These are phyloP conservation scores for Silurus aristotelis DNA, from an alignment of 2,797 vertebrate genomes.

Conservation along the genomic window DNA sequence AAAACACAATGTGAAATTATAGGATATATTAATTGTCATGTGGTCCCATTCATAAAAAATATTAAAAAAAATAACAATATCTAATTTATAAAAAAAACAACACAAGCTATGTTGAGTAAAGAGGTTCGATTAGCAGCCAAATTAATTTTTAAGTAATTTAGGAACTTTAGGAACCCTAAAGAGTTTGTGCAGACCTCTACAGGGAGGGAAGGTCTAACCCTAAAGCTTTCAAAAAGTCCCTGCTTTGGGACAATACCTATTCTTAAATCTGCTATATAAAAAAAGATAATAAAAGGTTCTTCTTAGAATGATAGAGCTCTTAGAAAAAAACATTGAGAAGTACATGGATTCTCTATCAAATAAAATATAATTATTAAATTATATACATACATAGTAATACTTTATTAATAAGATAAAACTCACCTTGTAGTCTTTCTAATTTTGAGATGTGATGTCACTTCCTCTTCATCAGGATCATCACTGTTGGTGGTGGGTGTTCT, in stretches of 20 bases:
- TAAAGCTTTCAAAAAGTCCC: too few species aligned
- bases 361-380: background rate
- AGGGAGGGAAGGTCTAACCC: background rate
- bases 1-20: background rate
- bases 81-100: too few species aligned
- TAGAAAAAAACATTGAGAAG: background rate
- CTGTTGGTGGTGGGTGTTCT: constrained; percentile 58
- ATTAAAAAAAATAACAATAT: too few species aligned
- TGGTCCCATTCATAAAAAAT: background rate
- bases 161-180: background rate
- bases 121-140: background rate
- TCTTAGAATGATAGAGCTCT: background rate
- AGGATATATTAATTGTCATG: too few species aligned
- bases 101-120: too few species aligned
- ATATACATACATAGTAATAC: background rate
- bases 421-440: constrained; percentile 65
- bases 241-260: too few species aligned
- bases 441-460: constrained; percentile 60
- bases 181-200: background rate
- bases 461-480: constrained; percentile 57
- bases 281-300: background rate
- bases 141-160: background rate
- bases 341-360: background rate
- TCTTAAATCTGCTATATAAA: too few species aligned
- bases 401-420: background rate